Conservation (phyloP, 2,797 vertebrate genomes). For the Pteronotus mesoamericanus region DNA sequence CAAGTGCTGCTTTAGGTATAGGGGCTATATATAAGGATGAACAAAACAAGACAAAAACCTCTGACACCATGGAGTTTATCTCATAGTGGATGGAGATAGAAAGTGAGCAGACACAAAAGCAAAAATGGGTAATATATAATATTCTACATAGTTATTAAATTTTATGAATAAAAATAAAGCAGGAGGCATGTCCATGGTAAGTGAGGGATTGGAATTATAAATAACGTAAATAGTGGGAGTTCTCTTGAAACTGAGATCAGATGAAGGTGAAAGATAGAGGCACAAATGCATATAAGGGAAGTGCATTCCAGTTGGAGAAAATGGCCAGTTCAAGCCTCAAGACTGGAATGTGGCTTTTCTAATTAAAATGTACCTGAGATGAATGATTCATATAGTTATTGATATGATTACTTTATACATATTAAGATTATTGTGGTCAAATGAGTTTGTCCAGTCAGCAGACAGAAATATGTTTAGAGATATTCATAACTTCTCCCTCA, state of each 20-base stretch:
- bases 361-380: neutral
- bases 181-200: neutral
- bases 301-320: neutral
- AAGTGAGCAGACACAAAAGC: neutral
- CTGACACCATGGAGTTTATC: neutral
- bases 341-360: neutral
- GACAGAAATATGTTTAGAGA: neutral
- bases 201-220: neutral
- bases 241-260: neutral
- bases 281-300: neutral
- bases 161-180: neutral
- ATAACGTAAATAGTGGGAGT: neutral
- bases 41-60: neutral
- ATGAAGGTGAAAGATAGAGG: neutral
- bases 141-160: neutral
- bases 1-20: neutral
- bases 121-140: neutral
- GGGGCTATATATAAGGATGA: neutral
- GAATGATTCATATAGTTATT: neutral
- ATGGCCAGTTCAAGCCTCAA: neutral
- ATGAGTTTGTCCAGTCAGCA: neutral
- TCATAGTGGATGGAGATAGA: neutral
- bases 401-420: neutral
- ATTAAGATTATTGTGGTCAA: neutral
- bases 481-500: neutral